Evolutionary conservation across 2,797 vertebrate genomes (phyloP).

Genomic region (Enteromius thamalakanensis): DNA sequence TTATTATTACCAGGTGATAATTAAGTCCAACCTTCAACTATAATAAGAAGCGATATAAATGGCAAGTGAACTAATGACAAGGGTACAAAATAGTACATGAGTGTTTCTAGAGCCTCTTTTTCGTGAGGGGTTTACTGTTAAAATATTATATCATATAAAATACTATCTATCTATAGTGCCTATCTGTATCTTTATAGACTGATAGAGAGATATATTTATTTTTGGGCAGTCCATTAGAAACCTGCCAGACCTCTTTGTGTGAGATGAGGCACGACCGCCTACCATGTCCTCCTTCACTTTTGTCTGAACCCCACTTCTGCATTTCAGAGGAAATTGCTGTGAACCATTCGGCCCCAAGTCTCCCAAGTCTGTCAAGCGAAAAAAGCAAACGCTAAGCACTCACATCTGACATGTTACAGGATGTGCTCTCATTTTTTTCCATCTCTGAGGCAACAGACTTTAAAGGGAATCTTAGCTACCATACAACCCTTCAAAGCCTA

Average conservation of each 20-base stretch:
- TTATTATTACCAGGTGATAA: conserved; percentile 42
- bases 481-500: conserved; percentile 28
- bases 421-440: conserved; percentile 1
- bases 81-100: not conserved
- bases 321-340: conserved; percentile 67
- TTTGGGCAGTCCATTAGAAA: not conserved
- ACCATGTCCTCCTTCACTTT: conserved; percentile 61
- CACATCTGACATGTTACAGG: conserved; percentile 36
- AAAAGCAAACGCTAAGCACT: conserved; percentile 18
- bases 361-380: conserved; percentile 39
- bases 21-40: conserved; percentile 28
- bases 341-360: conserved; percentile 45
- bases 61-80: conserved; percentile 29
- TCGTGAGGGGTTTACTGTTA: not conserved
- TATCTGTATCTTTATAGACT: too few relatives aligned
- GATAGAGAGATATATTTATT: not conserved
- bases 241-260: not conserved
- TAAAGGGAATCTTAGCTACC: conserved; percentile 17
- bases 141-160: not conserved
- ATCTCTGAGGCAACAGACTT: conserved; percentile 33
- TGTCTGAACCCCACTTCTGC: conserved; percentile 62
- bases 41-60: conserved; percentile 27
- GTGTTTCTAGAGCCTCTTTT: not conserved
- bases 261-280: conserved; percentile 18
- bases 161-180: not conserved